phyloP scores from a whole-genome alignment of 2,888 invertebrate species.

The Hirudinaria manillensis region DNA sequence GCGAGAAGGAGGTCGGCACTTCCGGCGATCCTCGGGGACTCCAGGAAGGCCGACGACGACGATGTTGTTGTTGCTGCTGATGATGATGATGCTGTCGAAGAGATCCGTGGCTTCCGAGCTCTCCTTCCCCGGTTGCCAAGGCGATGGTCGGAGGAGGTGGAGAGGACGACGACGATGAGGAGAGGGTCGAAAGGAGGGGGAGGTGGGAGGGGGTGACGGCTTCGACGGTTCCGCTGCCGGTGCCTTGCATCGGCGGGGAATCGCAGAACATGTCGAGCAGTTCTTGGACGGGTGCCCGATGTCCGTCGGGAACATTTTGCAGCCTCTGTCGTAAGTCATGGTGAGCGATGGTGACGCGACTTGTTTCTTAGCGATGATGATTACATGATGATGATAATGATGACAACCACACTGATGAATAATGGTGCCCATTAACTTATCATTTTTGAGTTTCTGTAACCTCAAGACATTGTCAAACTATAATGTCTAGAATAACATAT shows the following conservation, averaged over 20 bases:
- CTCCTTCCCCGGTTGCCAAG: neutral
- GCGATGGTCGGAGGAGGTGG: neutral
- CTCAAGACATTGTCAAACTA: too few relatives aligned
- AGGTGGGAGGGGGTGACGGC: neutral
- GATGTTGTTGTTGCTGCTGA: neutral
- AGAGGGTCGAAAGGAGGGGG: neutral
- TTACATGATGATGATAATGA: too few relatives aligned
- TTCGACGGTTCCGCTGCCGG: neutral
- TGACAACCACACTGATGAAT: too few relatives aligned
- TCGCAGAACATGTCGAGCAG: constrained; percentile 21
- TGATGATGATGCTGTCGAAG: neutral
- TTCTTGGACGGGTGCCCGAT: constrained; percentile 22
- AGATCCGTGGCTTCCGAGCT: neutral
- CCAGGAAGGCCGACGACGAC: neutral
- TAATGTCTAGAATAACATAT: too few relatives aligned
- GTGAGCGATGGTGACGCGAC: too few relatives aligned
- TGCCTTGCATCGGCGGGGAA: constrained; percentile 4
- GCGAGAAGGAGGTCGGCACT: neutral
- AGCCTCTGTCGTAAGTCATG: neutral
- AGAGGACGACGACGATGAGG: neutral
- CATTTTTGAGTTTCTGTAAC: too few relatives aligned
- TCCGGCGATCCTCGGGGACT: constrained; percentile 4
- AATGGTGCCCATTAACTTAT: too few relatives aligned
- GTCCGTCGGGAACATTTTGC: constrained; percentile 16
- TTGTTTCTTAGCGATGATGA: too few relatives aligned